Conservation (phyloP, 1,140 invertebrate species). For the Aphidius ervi region DNA sequence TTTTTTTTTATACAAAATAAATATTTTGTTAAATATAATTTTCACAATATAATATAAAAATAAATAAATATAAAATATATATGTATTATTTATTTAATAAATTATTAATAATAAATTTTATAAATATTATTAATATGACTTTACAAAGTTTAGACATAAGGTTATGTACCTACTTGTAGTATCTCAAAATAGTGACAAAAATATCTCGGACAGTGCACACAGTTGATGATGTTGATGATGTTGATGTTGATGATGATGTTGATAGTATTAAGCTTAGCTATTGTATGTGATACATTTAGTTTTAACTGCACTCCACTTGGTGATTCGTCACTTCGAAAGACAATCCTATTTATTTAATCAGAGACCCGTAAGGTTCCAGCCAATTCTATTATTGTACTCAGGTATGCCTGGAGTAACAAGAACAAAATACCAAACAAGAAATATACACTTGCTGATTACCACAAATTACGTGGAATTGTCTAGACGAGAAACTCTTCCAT, state of each 20-base stretch:
- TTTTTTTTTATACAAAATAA: too few relatives aligned
- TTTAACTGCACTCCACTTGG: conserved; percentile 19
- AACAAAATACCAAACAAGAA: background rate
- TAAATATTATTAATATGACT: background rate
- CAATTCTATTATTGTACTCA: conserved; percentile 55
- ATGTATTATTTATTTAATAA: too few relatives aligned
- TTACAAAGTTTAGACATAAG: conserved; percentile 18
- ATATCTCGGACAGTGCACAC: conserved; percentile 15
- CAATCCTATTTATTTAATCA: conserved; percentile 56
- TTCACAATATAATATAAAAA: too few relatives aligned
- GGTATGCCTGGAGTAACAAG: conserved; percentile 35
- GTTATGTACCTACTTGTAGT: conserved; percentile 19
- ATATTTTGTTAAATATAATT: too few relatives aligned
- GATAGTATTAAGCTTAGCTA: conserved; percentile 22
- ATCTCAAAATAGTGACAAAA: conserved; percentile 23
- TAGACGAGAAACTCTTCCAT: too few relatives aligned
- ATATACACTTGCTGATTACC: too few relatives aligned
- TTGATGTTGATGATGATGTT: too few relatives aligned
- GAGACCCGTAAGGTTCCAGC: conserved; percentile 51
- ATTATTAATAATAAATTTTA: background rate
- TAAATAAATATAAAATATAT: too few relatives aligned
- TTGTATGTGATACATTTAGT: conserved; percentile 26
- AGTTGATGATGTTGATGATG: too few relatives aligned
- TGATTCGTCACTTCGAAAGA: conserved; percentile 34
- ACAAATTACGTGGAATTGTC: too few relatives aligned